These are phyloP conservation scores for Bubo bubo DNA, from an alignment of 2,113 vertebrate species.

Conservation along the genomic window DNA sequence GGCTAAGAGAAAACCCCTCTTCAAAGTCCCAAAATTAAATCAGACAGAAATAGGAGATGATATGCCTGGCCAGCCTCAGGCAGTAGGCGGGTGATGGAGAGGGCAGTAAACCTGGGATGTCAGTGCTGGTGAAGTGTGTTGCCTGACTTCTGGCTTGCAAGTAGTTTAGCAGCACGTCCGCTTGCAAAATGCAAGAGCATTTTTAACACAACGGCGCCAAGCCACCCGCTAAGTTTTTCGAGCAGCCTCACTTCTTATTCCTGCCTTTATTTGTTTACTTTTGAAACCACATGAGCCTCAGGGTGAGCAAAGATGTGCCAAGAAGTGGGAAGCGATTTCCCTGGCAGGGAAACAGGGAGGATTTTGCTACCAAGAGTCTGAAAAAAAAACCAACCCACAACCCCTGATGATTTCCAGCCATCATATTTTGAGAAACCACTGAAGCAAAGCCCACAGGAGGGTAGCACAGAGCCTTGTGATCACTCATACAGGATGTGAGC, in stretches of 20 bases:
- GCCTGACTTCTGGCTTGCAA: neutral
- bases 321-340: neutral
- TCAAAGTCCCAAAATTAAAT: neutral
- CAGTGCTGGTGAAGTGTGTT: neutral
- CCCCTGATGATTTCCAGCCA: neutral
- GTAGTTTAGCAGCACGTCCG: neutral
- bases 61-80: neutral
- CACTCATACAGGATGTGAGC: neutral
- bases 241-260: neutral
- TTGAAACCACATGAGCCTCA: neutral
- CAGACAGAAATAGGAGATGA: neutral
- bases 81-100: neutral
- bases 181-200: neutral
- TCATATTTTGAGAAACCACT: neutral
- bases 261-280: neutral
- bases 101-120: neutral
- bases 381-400: neutral
- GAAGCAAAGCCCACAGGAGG: neutral
- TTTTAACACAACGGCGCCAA: accelerated
- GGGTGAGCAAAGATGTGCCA: neutral
- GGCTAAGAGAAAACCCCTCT: neutral
- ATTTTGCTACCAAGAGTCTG: neutral
- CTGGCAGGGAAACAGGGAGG: neutral
- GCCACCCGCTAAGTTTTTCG: neutral
- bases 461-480: neutral